Conservation (phyloP, 2,113 vertebrate genomes). For the Echinops telfairi region DNA sequence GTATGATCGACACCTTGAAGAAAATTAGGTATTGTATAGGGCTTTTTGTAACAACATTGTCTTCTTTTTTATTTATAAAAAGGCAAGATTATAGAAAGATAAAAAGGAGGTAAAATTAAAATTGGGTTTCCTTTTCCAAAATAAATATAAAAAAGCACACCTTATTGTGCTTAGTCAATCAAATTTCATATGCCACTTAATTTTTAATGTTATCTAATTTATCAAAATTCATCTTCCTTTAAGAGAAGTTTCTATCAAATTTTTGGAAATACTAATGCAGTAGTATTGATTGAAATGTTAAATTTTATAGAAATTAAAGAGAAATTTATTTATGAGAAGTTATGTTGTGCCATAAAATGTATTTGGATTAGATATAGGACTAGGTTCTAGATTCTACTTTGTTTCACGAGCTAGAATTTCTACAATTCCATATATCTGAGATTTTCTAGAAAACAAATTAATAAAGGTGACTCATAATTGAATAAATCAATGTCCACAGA, state of each 20-base stretch:
- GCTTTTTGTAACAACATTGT: neutral
- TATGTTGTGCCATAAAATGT: neutral
- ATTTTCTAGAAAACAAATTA: neutral
- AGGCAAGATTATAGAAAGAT: neutral
- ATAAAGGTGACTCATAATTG: no score
- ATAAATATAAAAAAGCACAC: neutral
- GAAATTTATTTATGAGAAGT: neutral
- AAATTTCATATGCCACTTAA: neutral
- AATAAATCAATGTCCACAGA: neutral
- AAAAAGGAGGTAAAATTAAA: neutral
- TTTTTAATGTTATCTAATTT: neutral
- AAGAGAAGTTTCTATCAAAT: neutral
- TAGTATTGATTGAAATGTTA: neutral
- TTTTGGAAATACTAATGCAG: neutral
- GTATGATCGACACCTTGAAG: neutral
- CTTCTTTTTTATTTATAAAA: neutral
- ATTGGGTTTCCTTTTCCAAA: neutral
- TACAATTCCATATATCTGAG: neutral
- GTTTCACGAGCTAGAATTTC: neutral
- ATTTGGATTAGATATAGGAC: neutral
- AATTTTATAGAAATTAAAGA: constrained; percentile 33
- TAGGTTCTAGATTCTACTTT: neutral
- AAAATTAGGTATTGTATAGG: neutral
- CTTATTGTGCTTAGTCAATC: neutral
- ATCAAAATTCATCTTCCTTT: neutral